Evolutionary conservation across 2,113 vertebrate species (phyloP).

Genomic region (Phaethornis superciliosus): DNA sequence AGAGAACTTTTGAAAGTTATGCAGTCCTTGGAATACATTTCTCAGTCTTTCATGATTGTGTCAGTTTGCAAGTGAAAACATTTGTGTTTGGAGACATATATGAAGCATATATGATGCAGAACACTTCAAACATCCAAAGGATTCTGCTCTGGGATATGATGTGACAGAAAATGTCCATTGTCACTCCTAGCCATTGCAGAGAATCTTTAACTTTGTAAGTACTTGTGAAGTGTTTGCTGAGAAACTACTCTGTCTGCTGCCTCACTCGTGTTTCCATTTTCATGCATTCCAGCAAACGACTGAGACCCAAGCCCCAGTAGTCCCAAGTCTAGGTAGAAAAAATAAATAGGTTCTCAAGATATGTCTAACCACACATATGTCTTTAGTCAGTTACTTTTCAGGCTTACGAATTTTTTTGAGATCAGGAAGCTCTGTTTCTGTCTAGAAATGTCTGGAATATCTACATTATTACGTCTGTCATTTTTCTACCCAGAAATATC

Average conservation of each 20-base stretch:
- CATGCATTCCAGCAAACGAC: background rate
- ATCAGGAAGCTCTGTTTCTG: background rate
- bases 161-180: background rate
- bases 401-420: background rate
- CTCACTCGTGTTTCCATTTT: background rate
- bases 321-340: background rate
- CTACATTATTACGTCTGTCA: background rate
- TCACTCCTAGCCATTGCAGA: background rate
- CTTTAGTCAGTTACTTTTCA: background rate
- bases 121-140: background rate
- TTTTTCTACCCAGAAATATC: background rate
- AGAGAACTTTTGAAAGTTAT: background rate
- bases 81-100: background rate
- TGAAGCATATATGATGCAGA: background rate
- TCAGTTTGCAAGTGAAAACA: background rate
- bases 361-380: fast-evolving
- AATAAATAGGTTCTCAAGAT: background rate
- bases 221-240: background rate
- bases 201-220: background rate
- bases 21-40: background rate
- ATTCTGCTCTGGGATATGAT: background rate
- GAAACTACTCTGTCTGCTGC: background rate
- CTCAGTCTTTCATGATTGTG: background rate
- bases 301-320: background rate
- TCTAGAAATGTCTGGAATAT: background rate